Base-by-base conservation (phyloP, 1,140 invertebrate genomes). In the Mycetomoellerius zeteki region DNA sequence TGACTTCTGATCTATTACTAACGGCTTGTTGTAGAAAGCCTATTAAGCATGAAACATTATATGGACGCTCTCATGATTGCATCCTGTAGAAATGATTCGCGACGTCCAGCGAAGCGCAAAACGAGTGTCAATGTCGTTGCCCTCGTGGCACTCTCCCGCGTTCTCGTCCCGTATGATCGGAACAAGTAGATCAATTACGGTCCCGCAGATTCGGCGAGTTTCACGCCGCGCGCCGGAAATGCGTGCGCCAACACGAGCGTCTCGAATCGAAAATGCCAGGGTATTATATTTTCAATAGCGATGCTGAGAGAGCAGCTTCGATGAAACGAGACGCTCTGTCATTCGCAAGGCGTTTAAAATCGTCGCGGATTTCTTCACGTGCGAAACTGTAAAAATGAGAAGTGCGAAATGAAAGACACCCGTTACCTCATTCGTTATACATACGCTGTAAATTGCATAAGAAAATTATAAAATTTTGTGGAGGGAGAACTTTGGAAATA, bases 61-160 rank as follows among this genome's bases (percentile, higher is more conserved):
- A 73, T 37, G 37, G 21, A 88, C 27, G 24, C 7, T 64, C 24
- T 60, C 71, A 52, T 71, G 77, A 88, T 56, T 71, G 62, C 72
- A 76, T 84, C 50, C 78, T 43, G 24, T 54, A 24, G 58, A 5
- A n/a, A n/a, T 37, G 12, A 62, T 50, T 27, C 37, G 58, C 24
- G 33, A 50, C 43, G 52, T 65, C 33, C 47, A 71, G 52, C 27
- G 12, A 12, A 60, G 12, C 7, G n/a, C 43, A 47, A 43, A 71
- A 80, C 69, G 52, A 82, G 81, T 86, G 71, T 90, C 81, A 90
- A 90, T 90, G 88, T 88, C 71, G 69, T 89, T 90, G 86, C 89
- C 91, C 92, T 89, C 69, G 75, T 86, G 54, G 27, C 14, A 12
- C 33, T 69, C 69, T 47, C 54, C 14, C 52, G 33, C 19, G 16